Evolutionary conservation across 2,113 vertebrate genomes (phyloP).

Genomic region (Lutjanus erythropterus): DNA sequence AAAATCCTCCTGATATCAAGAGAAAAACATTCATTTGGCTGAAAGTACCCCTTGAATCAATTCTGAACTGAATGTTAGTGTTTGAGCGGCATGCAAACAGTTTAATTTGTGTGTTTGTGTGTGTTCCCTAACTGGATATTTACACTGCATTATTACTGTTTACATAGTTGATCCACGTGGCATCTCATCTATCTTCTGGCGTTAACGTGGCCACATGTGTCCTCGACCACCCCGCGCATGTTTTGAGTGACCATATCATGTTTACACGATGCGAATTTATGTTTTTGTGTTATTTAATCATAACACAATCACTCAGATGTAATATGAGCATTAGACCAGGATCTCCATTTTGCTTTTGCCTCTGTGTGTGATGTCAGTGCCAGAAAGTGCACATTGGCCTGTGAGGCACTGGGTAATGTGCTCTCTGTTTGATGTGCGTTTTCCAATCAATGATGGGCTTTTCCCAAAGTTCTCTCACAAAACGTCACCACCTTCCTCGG

Average conservation of each 20-base stretch:
- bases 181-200: slow-evolving; percentile 29
- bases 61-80: background rate
- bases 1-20: background rate
- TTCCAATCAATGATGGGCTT: slow-evolving; percentile 57
- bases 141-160: slow-evolving; percentile 40
- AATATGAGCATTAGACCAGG: background rate
- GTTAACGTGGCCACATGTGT: slow-evolving; percentile 37
- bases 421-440: slow-evolving; percentile 66
- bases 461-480: slow-evolving; percentile 52
- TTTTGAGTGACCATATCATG: slow-evolving; percentile 14
- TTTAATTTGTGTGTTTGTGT: slow-evolving; percentile 38
- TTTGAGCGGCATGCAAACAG: slow-evolving; percentile 12
- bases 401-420: slow-evolving; percentile 39
- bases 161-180: slow-evolving; percentile 50
- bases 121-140: slow-evolving; percentile 27
- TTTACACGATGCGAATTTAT: slow-evolving; percentile 20
- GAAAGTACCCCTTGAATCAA: background rate
- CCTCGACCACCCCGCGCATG: slow-evolving; percentile 22
- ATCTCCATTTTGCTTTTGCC: slow-evolving; percentile 9
- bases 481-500: slow-evolving; percentile 57
- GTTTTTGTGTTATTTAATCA: slow-evolving; percentile 25
- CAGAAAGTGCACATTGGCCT: slow-evolving; percentile 34
- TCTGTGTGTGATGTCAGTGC: slow-evolving; percentile 26
- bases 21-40: background rate
- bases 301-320: background rate